Evolutionary conservation across 2,797 vertebrate genomes (phyloP).

Genomic region (Lagodon rhomboides): DNA sequence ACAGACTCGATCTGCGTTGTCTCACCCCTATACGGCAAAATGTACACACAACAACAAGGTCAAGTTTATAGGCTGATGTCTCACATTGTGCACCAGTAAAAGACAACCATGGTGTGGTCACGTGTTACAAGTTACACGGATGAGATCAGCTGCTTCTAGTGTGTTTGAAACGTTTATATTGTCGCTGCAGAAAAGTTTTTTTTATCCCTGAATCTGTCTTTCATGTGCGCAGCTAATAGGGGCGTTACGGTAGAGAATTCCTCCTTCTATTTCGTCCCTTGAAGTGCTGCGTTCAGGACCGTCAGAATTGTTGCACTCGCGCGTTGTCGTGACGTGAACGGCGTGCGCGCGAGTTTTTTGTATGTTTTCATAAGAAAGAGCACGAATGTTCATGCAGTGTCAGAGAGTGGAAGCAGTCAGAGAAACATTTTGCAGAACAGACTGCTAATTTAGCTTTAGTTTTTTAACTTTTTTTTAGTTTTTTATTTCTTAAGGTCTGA

Average conservation of each 20-base stretch:
- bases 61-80: no score
- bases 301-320: background rate
- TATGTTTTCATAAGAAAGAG: background rate
- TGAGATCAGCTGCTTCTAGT: background rate
- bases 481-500: background rate
- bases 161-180: background rate
- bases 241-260: constrained; percentile 84
- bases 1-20: background rate
- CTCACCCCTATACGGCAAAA: background rate
- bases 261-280: constrained; percentile 65
- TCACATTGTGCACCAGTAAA: constrained; percentile 8
- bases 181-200: background rate
- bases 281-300: constrained; percentile 67
- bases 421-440: no score
- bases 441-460: background rate
- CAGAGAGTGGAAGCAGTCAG: no score
- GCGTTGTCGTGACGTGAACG: background rate
- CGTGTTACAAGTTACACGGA: background rate
- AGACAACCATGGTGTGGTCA: background rate
- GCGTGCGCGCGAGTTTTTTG: background rate
- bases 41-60: no score
- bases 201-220: background rate
- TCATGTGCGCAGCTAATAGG: constrained; percentile 63
- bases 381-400: no score
- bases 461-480: background rate